Percentiles rank a stretch among this genome's conserved stretches.
Conservation (phyloP, 2,113 vertebrate species). For the Mesitornis unicolor region DNA sequence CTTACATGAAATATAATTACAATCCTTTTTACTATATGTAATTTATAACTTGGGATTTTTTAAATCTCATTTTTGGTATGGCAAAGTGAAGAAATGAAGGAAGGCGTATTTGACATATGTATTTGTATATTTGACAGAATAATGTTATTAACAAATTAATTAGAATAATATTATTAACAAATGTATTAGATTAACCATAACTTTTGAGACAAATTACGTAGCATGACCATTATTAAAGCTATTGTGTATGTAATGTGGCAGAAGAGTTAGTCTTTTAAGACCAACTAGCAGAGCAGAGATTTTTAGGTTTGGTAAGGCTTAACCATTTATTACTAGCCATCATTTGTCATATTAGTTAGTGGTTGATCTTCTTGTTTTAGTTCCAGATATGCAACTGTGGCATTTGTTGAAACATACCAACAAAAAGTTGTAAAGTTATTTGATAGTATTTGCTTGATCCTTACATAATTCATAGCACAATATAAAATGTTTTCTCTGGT, state of each 20-base stretch:
- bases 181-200: neutral
- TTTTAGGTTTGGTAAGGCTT: neutral
- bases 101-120: neutral
- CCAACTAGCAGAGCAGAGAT: neutral
- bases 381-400: neutral
- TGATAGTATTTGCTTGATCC: neutral
- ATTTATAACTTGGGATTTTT: neutral
- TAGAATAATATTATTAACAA: no score
- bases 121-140: neutral
- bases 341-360: neutral
- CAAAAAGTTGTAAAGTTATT: neutral
- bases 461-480: neutral
- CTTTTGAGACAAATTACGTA: neutral
- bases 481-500: neutral
- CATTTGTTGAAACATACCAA: neutral
- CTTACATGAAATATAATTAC: neutral
- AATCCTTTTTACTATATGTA: accelerated
- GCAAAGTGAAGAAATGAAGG: neutral
- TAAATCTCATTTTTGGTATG: neutral
- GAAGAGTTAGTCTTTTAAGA: neutral
- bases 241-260: neutral
- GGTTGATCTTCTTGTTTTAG: neutral
- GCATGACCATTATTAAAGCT: neutral
- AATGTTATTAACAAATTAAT: no score
- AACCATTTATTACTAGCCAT: neutral